Percentiles rank a stretch among this genome's conserved stretches.
Evolutionary conservation across 64 coral and sea anemone species (phyloP).

Genomic region (Actinia tenebrosa): DNA sequence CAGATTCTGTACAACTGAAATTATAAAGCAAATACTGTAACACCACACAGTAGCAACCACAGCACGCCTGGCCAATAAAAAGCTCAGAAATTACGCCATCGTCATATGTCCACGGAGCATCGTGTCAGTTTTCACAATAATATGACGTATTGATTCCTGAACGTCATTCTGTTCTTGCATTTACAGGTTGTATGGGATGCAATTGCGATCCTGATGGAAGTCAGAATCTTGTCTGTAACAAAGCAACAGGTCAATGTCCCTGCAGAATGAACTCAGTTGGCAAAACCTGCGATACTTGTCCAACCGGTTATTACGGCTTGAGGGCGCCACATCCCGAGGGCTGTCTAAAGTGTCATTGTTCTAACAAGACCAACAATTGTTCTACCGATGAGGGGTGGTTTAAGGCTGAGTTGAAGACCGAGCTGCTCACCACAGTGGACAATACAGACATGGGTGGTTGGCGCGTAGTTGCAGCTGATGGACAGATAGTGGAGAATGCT

Average conservation of each 20-base stretch:
- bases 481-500: background rate
- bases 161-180: background rate
- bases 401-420: slow-evolving; percentile 22
- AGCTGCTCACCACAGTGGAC: background rate
- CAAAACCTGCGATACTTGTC: slow-evolving; percentile 55
- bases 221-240: slow-evolving; percentile 50
- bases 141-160: no score
- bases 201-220: slow-evolving; percentile 71
- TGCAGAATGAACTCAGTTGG: slow-evolving; percentile 54
- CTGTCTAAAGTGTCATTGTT: slow-evolving; percentile 89
- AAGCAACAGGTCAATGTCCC: slow-evolving; percentile 68
- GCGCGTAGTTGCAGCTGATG: slow-evolving; percentile 27
- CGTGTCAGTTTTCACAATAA: no score
- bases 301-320: slow-evolving; percentile 75
- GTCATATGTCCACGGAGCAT: no score
- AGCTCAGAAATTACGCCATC: no score
- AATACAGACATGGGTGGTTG: slow-evolving; percentile 30
- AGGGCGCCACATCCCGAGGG: slow-evolving; percentile 59
- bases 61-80: no score
- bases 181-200: slow-evolving; percentile 78
- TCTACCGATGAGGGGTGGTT: slow-evolving; percentile 39
- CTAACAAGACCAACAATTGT: slow-evolving; percentile 65
- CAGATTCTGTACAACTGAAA: no score
- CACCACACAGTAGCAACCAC: no score
- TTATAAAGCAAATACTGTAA: no score